These are phyloP conservation scores for Uloborus plumipes DNA, from an alignment of 2,888 invertebrate species.

Conservation along the genomic window DNA sequence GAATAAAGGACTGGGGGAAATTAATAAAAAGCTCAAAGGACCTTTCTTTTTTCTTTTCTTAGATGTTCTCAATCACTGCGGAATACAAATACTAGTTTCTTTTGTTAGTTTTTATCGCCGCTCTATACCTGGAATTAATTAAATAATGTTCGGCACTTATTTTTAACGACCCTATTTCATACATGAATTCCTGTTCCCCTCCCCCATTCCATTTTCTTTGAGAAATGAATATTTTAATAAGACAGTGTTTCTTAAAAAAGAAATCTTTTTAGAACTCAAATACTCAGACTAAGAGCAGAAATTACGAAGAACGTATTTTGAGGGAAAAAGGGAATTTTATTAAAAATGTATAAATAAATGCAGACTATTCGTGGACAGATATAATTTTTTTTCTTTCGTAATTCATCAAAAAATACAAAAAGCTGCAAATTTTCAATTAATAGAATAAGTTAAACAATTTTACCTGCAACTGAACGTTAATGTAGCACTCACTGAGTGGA, in stretches of 20 bases:
- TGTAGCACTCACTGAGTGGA: no score
- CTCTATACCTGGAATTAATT: slow-evolving; percentile 24
- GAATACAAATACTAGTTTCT: slow-evolving; percentile 1
- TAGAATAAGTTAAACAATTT: no score
- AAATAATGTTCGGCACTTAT: slow-evolving; percentile 12
- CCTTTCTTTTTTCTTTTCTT: not conserved
- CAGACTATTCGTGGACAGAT: no score
- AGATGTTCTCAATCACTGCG: slow-evolving; percentile 21
- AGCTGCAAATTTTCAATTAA: no score
- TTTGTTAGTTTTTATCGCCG: not conserved
- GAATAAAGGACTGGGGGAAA: not conserved
- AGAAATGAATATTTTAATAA: not conserved
- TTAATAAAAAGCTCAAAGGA: not conserved
- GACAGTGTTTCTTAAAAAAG: not conserved
- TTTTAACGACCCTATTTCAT: not conserved
- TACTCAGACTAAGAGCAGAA: not conserved
- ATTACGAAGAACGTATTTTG: no score
- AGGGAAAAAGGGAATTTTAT: no score
- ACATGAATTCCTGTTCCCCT: not conserved
- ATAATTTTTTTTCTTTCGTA: no score
- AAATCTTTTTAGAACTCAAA: not conserved
- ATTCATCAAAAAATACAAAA: no score
- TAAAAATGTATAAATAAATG: no score
- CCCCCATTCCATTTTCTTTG: not conserved
- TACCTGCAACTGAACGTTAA: no score